phyloP scores from a whole-genome alignment of 2,113 vertebrate species.

The Alethe castanea region DNA sequence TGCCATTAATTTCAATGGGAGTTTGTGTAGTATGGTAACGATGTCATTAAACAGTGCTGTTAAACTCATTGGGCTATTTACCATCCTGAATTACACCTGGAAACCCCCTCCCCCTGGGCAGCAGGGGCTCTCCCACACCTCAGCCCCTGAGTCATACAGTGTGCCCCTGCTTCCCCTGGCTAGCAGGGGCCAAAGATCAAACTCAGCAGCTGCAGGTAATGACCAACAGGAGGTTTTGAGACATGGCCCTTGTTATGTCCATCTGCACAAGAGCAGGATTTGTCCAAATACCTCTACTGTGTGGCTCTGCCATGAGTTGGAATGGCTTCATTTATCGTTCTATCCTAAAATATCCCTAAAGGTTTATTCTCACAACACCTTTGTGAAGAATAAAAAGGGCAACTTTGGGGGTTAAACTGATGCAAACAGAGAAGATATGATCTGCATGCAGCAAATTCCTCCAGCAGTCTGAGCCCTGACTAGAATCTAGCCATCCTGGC shows the following conservation, averaged over 20 bases:
- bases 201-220: neutral
- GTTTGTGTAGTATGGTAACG: conserved; percentile 46
- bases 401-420: neutral
- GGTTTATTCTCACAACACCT: neutral
- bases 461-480: neutral
- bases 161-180: neutral
- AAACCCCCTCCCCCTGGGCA: neutral
- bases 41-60: conserved; percentile 43
- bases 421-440: neutral
- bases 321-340: neutral
- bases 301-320: neutral
- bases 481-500: neutral
- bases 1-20: conserved; percentile 58
- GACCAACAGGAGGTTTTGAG: neutral
- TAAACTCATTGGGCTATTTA: conserved; percentile 37
- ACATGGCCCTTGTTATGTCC: neutral
- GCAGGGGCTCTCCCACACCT: neutral
- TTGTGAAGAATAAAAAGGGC: neutral
- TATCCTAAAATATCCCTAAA: neutral
- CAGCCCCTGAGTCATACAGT: neutral
- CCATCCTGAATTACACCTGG: conserved; percentile 27
- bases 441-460: neutral
- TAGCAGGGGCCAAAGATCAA: neutral
- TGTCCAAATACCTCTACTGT: neutral
- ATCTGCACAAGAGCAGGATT: neutral